A percentile compares a stretch with the other conserved stretches of the same genome.
Conservation (phyloP, 1,140 invertebrate genomes). For the Chrysomallon squamiferum region DNA sequence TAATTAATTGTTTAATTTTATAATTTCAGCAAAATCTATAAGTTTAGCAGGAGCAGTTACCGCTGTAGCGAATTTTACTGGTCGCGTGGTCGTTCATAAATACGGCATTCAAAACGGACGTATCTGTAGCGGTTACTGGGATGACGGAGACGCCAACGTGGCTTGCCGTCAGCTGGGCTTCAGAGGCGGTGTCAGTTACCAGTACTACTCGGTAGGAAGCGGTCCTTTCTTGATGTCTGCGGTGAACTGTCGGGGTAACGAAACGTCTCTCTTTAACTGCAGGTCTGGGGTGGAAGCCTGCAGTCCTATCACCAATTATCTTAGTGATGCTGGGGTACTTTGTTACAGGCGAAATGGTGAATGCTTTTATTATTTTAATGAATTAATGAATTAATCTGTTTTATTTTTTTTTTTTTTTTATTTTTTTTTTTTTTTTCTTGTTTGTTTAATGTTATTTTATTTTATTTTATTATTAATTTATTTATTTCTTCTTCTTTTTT, state of each 20-base stretch:
- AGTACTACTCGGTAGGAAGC: conserved; percentile 13
- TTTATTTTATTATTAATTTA: no score
- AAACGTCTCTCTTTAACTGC: conserved; percentile 27
- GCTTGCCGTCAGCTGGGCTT: conserved; percentile 75
- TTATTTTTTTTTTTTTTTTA: background rate
- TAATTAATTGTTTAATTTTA: no score
- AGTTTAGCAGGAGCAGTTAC: conserved; percentile 28
- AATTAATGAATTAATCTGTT: background rate
- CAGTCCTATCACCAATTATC: conserved; percentile 10
- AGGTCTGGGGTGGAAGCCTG: conserved; percentile 22
- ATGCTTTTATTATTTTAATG: background rate
- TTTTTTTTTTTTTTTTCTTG: background rate
- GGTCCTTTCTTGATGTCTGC: conserved; percentile 31
- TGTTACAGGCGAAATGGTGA: conserved; percentile 28
- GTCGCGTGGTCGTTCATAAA: conserved; percentile 75
- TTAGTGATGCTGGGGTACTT: conserved; percentile 22
- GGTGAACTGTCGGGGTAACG: conserved; percentile 30
- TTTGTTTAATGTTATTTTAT: no score
- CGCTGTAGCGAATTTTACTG: conserved; percentile 44
- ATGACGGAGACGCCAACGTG: conserved; percentile 73
- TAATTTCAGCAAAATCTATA: conserved; percentile 27
- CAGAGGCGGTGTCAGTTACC: conserved; percentile 25
- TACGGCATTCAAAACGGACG: conserved; percentile 72
- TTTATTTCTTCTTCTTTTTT: no score
- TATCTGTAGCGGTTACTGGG: conserved; percentile 79